These are phyloP conservation scores for Aleiodes leptofemur DNA, from an alignment of 2,888 invertebrate species.

Conservation along the genomic window DNA sequence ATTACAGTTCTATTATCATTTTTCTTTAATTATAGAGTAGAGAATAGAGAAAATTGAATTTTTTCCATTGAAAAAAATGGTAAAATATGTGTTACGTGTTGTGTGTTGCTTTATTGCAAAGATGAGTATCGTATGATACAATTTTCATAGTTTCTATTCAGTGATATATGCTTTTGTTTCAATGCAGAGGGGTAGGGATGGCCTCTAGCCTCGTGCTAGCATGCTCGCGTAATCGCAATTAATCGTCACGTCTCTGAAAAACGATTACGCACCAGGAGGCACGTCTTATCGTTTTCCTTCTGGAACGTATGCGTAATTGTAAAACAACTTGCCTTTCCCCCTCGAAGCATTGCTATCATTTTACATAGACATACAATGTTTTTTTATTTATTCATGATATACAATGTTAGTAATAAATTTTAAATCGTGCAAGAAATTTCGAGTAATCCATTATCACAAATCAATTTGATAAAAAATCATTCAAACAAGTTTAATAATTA, in stretches of 20 bases:
- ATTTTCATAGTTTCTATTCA: slow-evolving; percentile 2
- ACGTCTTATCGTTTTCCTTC: slow-evolving; percentile 28
- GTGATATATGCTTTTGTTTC: background rate
- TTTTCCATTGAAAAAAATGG: background rate
- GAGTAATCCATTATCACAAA: too few relatives aligned
- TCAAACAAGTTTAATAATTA: too few relatives aligned
- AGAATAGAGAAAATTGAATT: too few relatives aligned
- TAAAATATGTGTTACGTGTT: background rate
- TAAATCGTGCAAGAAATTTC: too few relatives aligned
- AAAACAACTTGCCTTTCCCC: slow-evolving; percentile 16
- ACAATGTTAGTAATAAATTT: too few relatives aligned
- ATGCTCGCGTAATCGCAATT: slow-evolving; percentile 30
- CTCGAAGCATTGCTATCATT: background rate
- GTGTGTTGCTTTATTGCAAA: background rate
- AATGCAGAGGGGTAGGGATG: background rate
- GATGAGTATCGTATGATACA: background rate
- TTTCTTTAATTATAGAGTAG: too few relatives aligned
- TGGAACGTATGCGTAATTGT: slow-evolving; percentile 22
- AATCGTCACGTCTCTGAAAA: slow-evolving; percentile 13
- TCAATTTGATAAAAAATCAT: too few relatives aligned
- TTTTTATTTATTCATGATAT: too few relatives aligned
- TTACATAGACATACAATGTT: too few relatives aligned
- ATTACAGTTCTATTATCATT: too few relatives aligned
- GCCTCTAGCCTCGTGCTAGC: background rate
- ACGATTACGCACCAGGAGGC: slow-evolving; percentile 22